Conservation (phyloP, 2,797 vertebrate genomes). For the Hoplostethus mediterraneus region DNA sequence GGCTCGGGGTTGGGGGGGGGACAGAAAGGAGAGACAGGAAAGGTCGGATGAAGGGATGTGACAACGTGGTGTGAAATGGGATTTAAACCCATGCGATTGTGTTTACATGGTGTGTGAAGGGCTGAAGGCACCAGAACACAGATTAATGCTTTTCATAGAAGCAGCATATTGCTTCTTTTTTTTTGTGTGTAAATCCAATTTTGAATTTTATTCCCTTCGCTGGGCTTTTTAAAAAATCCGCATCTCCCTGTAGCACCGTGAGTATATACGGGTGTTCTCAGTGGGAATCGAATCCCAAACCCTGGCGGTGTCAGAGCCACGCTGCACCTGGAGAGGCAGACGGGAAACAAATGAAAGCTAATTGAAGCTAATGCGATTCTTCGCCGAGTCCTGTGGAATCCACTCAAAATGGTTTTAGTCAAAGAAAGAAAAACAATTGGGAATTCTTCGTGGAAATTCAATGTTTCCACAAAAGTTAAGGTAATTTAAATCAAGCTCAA, state of each 20-base stretch:
- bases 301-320: no score
- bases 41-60: conserved; percentile 57
- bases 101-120: conserved; percentile 51
- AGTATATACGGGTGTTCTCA: background rate
- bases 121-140: conserved; percentile 56
- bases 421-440: no score
- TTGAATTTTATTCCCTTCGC: conserved; percentile 39
- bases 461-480: no score
- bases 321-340: no score
- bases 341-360: no score
- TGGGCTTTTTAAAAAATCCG: no score
- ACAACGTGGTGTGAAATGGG: conserved; percentile 76
- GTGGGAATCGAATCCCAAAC: no score
- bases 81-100: conserved; percentile 73
- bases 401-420: no score
- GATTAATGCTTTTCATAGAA: conserved; percentile 51
- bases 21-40: conserved; percentile 24
- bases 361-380: no score
- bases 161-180: conserved; percentile 35
- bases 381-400: no score
- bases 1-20: conserved; percentile 31
- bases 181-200: conserved; percentile 75
- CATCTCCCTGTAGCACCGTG: background rate
- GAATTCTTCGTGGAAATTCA: no score
- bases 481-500: no score